These are phyloP conservation scores for Equus quagga DNA, from an alignment of 2,113 vertebrate genomes.

Conservation along the genomic window DNA sequence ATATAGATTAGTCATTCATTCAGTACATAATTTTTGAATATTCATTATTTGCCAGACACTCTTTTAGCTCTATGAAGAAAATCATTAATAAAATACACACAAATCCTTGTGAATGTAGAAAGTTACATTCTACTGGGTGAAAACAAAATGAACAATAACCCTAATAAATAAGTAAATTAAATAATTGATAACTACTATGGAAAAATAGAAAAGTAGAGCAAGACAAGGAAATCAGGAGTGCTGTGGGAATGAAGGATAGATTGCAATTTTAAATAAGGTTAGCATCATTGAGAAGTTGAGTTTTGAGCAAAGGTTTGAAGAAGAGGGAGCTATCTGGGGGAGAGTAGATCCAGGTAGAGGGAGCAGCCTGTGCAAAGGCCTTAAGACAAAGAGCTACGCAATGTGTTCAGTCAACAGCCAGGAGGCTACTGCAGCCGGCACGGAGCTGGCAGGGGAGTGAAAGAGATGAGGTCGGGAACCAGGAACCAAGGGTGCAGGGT, in stretches of 20 bases:
- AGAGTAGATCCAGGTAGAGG: neutral
- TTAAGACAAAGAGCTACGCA: neutral
- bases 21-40: conserved; percentile 11
- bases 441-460: neutral
- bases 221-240: neutral
- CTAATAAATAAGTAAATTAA: neutral
- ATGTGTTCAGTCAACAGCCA: neutral
- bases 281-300: neutral
- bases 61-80: neutral
- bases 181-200: neutral
- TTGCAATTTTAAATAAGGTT: neutral
- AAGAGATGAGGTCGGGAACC: neutral
- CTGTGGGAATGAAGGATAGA: neutral
- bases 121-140: neutral
- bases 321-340: neutral
- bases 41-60: neutral
- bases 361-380: neutral
- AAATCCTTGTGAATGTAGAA: neutral
- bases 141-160: neutral
- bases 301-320: neutral
- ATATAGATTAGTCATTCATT: neutral
- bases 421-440: neutral
- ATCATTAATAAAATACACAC: neutral
- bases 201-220: neutral
- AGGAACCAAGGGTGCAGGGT: neutral